phyloP scores from a whole-genome alignment of 2,888 invertebrate genomes.

The Apamea crenata region DNA sequence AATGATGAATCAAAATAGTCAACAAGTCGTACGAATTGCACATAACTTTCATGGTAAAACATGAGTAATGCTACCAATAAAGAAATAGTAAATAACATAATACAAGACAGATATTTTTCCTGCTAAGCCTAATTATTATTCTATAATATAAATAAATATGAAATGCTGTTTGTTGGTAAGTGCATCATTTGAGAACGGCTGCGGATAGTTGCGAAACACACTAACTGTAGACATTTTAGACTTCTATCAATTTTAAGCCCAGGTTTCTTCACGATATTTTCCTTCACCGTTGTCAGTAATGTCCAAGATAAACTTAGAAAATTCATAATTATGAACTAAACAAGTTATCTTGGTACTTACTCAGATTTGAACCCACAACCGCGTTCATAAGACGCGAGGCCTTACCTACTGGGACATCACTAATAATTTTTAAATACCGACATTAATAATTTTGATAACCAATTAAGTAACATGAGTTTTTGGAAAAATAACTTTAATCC shows the following conservation, averaged over 20 bases:
- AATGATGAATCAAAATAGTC: neutral
- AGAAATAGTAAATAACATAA: neutral
- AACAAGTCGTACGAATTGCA: neutral
- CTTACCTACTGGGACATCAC: neutral
- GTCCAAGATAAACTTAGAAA: neutral
- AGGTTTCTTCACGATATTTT: neutral
- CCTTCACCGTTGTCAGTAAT: neutral
- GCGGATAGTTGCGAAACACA: neutral
- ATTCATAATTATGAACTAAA: neutral
- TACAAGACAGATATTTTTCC: neutral
- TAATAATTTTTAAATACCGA: neutral
- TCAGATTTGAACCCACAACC: neutral
- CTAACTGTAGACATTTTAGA: neutral
- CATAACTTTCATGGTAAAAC: neutral
- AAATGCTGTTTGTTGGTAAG: neutral
- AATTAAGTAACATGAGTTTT: neutral
- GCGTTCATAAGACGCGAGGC: too few species aligned
- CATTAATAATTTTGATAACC: neutral
- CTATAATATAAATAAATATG: neutral
- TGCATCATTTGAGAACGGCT: neutral
- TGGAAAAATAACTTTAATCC: too few species aligned
- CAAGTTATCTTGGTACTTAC: neutral
- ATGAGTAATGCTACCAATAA: constrained; percentile 1
- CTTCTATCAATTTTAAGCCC: neutral
- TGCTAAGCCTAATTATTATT: neutral